Conservation (phyloP, 2,888 invertebrate species). For the Cheilosia scutellata region DNA sequence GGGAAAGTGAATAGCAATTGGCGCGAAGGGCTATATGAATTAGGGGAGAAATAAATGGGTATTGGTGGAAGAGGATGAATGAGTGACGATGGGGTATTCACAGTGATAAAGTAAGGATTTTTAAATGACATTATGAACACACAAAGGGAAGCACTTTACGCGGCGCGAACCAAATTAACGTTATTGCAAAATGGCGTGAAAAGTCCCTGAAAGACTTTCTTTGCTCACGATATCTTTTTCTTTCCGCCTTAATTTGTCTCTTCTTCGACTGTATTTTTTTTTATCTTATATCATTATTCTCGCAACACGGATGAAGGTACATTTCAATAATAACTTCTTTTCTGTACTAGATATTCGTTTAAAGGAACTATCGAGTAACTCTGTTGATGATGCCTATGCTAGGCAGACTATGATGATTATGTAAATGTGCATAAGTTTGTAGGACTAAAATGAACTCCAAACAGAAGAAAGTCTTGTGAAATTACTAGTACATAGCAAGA, state of each 20-base stretch:
- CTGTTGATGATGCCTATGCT: too few relatives aligned
- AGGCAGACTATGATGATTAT: too few relatives aligned
- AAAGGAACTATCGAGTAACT: too few relatives aligned
- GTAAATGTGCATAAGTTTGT: too few relatives aligned
- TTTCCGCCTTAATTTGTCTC: slow-evolving; percentile 3
- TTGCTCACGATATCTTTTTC: neutral
- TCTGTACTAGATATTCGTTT: too few relatives aligned
- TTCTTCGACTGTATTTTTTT: neutral
- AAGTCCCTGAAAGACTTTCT: slow-evolving; percentile 33
- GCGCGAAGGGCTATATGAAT: slow-evolving; percentile 15
- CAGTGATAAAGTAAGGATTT: slow-evolving; percentile 32
- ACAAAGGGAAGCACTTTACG: slow-evolving; percentile 76
- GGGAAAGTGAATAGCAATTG: slow-evolving; percentile 4
- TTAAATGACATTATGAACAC: slow-evolving; percentile 74
- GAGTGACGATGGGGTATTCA: slow-evolving; percentile 1
- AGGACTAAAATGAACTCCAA: too few relatives aligned
- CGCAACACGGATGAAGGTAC: neutral
- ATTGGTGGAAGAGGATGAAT: neutral
- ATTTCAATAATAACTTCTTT: neutral
- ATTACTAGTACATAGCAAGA: too few relatives aligned
- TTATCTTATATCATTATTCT: neutral
- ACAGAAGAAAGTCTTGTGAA: too few relatives aligned
- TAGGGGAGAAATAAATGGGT: slow-evolving; percentile 10
- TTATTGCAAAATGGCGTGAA: slow-evolving; percentile 50
- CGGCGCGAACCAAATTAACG: slow-evolving; percentile 52